phyloP scores from a whole-genome alignment of 1,140 invertebrate species.

The Meloidogyne chitwoodi region DNA sequence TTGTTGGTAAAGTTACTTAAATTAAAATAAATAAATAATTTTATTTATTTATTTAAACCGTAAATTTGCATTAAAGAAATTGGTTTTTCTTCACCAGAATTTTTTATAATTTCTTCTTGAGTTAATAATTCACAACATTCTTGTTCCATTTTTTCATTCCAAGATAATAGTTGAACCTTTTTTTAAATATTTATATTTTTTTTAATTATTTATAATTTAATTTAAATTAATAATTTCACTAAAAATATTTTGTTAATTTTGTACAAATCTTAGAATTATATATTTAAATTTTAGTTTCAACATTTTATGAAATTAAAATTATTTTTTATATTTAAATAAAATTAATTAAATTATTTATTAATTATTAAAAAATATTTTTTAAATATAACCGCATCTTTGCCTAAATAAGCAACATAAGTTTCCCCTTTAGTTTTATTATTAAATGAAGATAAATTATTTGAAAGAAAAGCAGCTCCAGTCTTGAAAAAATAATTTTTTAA shows the following conservation, averaged over 20 bases:
- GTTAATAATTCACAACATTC: conserved; percentile 14
- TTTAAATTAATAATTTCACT: too few species aligned
- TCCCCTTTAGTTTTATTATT: conserved; percentile 16
- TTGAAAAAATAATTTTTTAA: background rate
- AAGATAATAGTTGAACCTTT: conserved; percentile 26
- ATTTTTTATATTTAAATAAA: too few species aligned
- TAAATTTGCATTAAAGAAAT: conserved; percentile 16
- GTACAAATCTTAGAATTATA: too few species aligned
- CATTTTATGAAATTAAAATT: too few species aligned
- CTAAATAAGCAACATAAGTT: conserved; percentile 27
- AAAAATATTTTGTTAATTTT: too few species aligned
- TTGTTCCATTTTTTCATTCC: conserved; percentile 29
- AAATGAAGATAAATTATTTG: conserved; percentile 26
- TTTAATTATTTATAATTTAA: background rate
- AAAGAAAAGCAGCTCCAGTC: conserved; percentile 29
- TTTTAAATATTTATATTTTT: background rate
- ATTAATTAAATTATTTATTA: too few species aligned
- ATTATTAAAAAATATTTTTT: too few species aligned
- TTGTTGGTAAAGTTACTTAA: conserved; percentile 3
- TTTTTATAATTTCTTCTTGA: conserved; percentile 13
- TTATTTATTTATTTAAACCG: background rate
- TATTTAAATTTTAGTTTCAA: too few species aligned
- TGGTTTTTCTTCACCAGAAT: background rate
- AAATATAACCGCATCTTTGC: conserved; percentile 4
- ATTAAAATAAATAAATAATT: background rate